phyloP scores from a whole-genome alignment of 2,113 vertebrate genomes.

The Passer domesticus region DNA sequence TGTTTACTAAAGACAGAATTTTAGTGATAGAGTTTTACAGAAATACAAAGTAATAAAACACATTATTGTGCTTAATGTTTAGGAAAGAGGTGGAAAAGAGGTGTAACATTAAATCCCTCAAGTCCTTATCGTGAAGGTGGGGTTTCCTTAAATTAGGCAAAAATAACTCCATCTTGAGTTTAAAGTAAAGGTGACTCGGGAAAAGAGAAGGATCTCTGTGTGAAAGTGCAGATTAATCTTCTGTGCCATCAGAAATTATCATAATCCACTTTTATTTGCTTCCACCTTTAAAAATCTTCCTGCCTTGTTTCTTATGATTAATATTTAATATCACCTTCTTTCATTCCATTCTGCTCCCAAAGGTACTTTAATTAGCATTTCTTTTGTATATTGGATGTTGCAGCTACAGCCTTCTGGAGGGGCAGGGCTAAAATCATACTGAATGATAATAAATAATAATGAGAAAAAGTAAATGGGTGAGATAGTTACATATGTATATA shows the following conservation, averaged over 20 bases:
- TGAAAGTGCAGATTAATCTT: background rate
- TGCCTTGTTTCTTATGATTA: background rate
- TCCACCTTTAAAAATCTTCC: background rate
- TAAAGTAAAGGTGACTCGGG: background rate
- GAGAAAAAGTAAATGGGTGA: background rate
- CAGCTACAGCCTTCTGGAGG: background rate
- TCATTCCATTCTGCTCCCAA: background rate
- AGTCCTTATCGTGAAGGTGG: background rate
- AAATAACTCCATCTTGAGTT: background rate
- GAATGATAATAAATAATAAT: background rate
- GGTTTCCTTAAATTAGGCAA: background rate
- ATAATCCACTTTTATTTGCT: background rate
- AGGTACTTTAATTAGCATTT: conserved; percentile 36
- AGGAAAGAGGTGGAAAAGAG: background rate
- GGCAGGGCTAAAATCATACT: background rate
- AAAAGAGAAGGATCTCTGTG: background rate
- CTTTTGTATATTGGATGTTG: background rate
- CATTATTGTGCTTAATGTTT: background rate
- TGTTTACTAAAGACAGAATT: background rate
- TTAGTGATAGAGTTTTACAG: background rate
- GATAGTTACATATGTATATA: background rate
- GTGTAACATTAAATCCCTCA: background rate
- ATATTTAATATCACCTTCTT: conserved; percentile 11
- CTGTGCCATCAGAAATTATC: background rate
- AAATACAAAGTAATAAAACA: background rate